Evolutionary conservation across 2,797 vertebrate genomes (phyloP), one percentile per base, ranked within the genome.

Genomic region (Myotis planiceps): DNA sequence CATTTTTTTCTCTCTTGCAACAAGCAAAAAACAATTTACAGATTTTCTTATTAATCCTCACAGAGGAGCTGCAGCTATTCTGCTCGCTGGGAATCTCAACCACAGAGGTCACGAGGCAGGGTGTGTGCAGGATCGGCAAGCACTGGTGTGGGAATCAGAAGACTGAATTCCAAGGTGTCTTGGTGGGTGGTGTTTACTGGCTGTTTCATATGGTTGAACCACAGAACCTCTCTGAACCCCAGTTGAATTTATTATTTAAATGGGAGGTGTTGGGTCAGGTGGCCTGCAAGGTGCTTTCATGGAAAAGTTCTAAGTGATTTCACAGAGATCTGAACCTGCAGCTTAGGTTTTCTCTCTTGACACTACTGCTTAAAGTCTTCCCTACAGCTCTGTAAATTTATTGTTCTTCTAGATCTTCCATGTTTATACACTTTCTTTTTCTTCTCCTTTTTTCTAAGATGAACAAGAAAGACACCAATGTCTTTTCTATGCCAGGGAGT

Each of bases 11-110:
- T 23, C 14, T 58, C 53, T 92, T 72, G 16, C n/a, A 89, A 93
- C 42, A 3, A 86, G 32, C 74, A 72, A 58, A 93, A 95, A 93
- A 51, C n/a, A 96, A 79, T 95, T 88, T 95, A 85, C 6, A 0
- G 21, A 65, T 93, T 89, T 96, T 92, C 83, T 88, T 81, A 55
- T 95, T 92, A 90, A 96, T 88, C 55, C 58, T 95, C 51, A n/a
- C 49, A 69, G 66, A 84, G 49, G 72, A 93, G 32, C 16, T 71
- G 10, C 4, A 74, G 60, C 23, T 29, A 23, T 76, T 89, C 90
- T 27, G 25, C 18, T 95, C 39, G 29, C 12, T 10, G 39, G 42
- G 27, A 88, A n/a, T 14, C 9, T 89, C 45, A 76, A 1, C 19
- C 58, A 58, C 51, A 45, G 75, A 53, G 29, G 9, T 51, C 47